These are phyloP conservation scores for Nemapogon koenigi DNA, from an alignment of 2,888 invertebrate species.

Conservation along the genomic window DNA sequence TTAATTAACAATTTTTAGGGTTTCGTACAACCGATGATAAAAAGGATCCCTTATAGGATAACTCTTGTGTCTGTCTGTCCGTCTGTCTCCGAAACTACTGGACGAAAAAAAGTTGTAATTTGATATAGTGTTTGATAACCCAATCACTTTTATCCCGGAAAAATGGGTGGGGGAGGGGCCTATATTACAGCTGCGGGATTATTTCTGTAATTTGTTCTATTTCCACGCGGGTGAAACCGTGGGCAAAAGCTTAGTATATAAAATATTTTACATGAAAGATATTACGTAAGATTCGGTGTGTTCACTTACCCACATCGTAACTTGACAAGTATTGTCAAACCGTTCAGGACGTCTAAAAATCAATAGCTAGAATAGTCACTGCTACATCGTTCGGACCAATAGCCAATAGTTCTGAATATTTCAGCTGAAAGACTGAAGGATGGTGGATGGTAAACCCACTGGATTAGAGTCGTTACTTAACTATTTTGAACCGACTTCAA, in stretches of 20 bases:
- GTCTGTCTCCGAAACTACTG: too few species aligned
- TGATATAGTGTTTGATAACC: too few species aligned
- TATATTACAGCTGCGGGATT: too few species aligned
- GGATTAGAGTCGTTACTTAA: not conserved
- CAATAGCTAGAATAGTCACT: constrained; percentile 3
- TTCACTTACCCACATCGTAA: constrained; percentile 1
- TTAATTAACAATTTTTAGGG: too few species aligned
- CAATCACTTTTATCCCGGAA: too few species aligned
- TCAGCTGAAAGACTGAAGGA: not conserved
- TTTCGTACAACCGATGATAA: too few species aligned
- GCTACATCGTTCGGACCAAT: not conserved
- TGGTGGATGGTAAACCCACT: not conserved
- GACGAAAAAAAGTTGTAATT: too few species aligned
- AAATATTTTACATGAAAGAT: not conserved
- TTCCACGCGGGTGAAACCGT: not conserved
- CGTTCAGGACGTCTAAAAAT: constrained; percentile 4
- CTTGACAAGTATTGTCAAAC: constrained; percentile 1
- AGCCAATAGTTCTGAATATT: constrained; percentile 4
- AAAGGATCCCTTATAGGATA: too few species aligned
- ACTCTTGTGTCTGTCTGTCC: too few species aligned
- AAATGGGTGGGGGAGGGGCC: too few species aligned
- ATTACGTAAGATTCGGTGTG: not conserved
- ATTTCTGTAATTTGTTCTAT: too few species aligned
- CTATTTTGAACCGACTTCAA: not conserved
- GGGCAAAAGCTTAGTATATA: not conserved